Base-by-base conservation (phyloP, 1,140 invertebrate species). In the Tetraneura akinire region DNA sequence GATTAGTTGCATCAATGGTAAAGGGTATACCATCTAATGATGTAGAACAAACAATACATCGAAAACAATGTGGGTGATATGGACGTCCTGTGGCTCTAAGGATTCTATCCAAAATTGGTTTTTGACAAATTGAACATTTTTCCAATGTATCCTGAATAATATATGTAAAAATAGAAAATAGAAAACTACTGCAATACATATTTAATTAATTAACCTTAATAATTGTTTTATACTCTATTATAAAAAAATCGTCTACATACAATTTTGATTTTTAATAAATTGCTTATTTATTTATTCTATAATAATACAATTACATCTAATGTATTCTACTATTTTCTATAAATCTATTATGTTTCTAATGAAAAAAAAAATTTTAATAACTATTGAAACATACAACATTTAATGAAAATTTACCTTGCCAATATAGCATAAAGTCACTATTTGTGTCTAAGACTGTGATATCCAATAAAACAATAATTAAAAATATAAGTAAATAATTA, bases 11-110 rank as follows among this genome's bases (percentile, higher is more conserved):
- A 88, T 99, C 97, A 6, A 99, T 96, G 26, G 97, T 99, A 85
- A 99, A 99, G 29, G 96, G 96, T 85, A 98, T 94, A 16, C 97
- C 97, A 88, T 99, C 97, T 23, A 99, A 88, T 85, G 94, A 97
- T 86, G 96, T 96, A 26, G 92, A 92, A 88, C 98, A 99, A 14
- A 95, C 92, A 62, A 98, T 92, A 86, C 97, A 98, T 81, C 93
- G 94, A 85, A 99, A 99, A 86, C 98, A 99, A 81, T 92, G 92
- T 0, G 97, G 96, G 89, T 99, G 98, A 87, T 98, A 99, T 0
- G 97, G 96, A 86, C 98, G 98, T 6, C 97, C 97, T 60, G 97
- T 98, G 0, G 97, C 97, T 84, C 96, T 88, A 55, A 99, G 87
- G 86, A 99, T 97, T 84, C 97, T 87, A 83, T 99, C 96, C 74